Base-by-base conservation (phyloP, 2,888 invertebrate genomes). In the Galerucella calmariensis region DNA sequence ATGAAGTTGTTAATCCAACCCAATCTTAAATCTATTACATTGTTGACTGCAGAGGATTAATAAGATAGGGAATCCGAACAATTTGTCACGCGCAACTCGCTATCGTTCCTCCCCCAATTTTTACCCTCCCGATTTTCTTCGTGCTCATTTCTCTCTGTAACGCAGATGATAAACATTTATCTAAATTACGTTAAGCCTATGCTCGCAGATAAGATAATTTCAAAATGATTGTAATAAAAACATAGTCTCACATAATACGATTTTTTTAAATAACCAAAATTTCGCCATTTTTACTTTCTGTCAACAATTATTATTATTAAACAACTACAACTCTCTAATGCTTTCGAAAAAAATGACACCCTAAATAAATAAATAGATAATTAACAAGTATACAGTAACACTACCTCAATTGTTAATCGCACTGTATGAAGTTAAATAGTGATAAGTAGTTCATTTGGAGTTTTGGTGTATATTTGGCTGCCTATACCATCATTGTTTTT, bases 21-120 rank as follows among this genome's bases (percentile, higher is more conserved):
- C 84, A 84, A 84, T 84, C 85, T 86, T 83, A 84, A 83, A 86
- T 86, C 86, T 85, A 86, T 86, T 86, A 85, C 85, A 84, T 83
- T 84, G 86, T 85, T 85, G 86, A 86, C 85, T 86, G 83, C 83
- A 80, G 80, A 82, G 85, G 85, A 86, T 86, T 85, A 86, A 86
- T 86, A 83, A 85, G 83, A 84, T 84, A 79, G 86, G 86, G 86
- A 86, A 85, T 86, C 84, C 84, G 82, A 83, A 86, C 86, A 85
- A 86, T 86, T 86, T 86, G 86, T 86, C 86, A 86, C 85, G 85
- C 84, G 81, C 74, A 80, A 84, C 79, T 83, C 84, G 84, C 82
- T 83, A 84, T 84, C 82, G 82, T 81, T 76, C 80, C 41, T 51
- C 53, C 44, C 44, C 70, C 62, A 10, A 51, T 63, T 24, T 62